Evolutionary conservation across 2,797 vertebrate genomes (phyloP).

Genomic region (Esox lucius): DNA sequence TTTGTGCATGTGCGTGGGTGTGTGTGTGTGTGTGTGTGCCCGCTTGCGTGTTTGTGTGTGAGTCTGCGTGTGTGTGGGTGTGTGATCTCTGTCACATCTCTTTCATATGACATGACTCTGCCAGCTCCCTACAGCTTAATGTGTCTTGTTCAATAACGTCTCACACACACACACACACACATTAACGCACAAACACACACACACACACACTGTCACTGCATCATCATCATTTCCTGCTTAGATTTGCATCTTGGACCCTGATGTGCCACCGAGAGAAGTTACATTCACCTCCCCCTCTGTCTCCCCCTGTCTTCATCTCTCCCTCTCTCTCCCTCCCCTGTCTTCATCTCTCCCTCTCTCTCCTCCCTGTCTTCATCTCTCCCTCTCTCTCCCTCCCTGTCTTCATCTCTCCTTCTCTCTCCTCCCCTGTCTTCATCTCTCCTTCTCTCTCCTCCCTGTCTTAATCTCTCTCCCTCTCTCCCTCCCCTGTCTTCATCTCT

Average conservation of each 20-base stretch:
- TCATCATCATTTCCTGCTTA: too few species aligned
- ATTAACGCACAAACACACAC: neutral
- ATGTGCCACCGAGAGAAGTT: too few species aligned
- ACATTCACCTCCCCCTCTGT: too few species aligned
- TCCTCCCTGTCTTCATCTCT: neutral
- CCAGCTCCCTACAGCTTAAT: constrained; percentile 63
- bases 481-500: neutral
- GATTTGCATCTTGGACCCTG: too few species aligned
- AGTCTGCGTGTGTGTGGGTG: neutral
- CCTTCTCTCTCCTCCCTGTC: too few species aligned
- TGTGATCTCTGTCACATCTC: constrained; percentile 59
- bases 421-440: neutral
- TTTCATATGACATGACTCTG: constrained; percentile 61
- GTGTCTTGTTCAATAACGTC: constrained; percentile 61
- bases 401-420: neutral
- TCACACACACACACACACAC: constrained; percentile 27
- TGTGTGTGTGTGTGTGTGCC: neutral
- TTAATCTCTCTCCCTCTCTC: neutral
- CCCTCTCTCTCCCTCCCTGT: neutral
- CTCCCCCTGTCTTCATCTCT: neutral
- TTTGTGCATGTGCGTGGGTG: neutral
- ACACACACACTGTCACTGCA: too few species aligned
- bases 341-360: neutral
- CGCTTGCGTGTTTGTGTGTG: too few species aligned
- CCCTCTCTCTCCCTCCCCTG: neutral